phyloP scores from a whole-genome alignment of 2,888 invertebrate genomes.

The Macrosoma leucophasiata region DNA sequence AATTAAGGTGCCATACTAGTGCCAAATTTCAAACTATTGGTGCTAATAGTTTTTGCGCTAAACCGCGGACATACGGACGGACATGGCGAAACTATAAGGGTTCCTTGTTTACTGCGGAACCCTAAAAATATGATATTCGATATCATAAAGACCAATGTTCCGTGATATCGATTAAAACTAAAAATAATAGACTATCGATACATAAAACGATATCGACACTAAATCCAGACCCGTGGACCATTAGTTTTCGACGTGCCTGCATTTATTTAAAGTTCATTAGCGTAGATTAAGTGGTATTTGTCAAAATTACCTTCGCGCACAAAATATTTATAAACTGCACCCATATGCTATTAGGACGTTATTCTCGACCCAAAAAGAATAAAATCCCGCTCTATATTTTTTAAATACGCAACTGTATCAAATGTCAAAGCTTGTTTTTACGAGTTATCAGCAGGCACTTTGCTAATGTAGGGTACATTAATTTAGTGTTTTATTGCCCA shows the following conservation, averaged over 20 bases:
- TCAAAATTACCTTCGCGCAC: constrained; percentile 59
- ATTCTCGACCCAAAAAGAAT: constrained; percentile 51
- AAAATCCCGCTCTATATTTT: constrained; percentile 9
- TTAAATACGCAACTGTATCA: constrained; percentile 42
- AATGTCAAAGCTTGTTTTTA: constrained; percentile 60
- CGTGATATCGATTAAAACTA: no score
- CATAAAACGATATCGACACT: constrained; percentile 1
- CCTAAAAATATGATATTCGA: no score
- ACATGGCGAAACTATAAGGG: no score
- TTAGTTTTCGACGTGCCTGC: constrained; percentile 56
- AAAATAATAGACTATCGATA: constrained; percentile 15
- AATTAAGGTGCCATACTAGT: no score
- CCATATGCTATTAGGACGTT: constrained; percentile 43
- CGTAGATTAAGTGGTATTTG: constrained; percentile 73
- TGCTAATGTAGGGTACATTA: constrained; percentile 63
- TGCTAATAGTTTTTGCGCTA: no score
- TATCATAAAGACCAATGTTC: no score
- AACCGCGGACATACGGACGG: no score
- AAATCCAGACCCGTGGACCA: constrained; percentile 21
- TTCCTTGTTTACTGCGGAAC: no score
- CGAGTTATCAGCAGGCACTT: constrained; percentile 52
- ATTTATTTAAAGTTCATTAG: constrained; percentile 69
- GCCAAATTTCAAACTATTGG: no score
- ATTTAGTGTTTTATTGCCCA: constrained; percentile 56
- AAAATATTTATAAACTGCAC: constrained; percentile 65